Evolutionary conservation across 1,140 invertebrate species (phyloP), one percentile per base, ranked within the genome.

Genomic region (Trachymyrmex cornetzi): DNA sequence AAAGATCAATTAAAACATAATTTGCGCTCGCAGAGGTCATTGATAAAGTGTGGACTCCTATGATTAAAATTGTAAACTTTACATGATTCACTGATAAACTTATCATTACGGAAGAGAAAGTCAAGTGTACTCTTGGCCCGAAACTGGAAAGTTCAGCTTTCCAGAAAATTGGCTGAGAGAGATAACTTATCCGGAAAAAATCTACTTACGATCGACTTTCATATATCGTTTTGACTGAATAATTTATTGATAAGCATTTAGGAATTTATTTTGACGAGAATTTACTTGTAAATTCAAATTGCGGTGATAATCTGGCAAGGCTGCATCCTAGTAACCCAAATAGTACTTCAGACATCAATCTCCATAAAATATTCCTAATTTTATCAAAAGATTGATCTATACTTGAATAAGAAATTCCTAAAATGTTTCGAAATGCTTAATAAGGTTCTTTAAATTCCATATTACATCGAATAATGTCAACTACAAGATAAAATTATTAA

Each of bases 351-450:
- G 24, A 48, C 66, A 64, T 66, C 61, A 61, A 79, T 79, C 27
- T 19, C 19, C 19, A 34, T 79, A 16, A 79, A 66, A 79, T 66
- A 27, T 50, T 66, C 61, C 44, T 79, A 79, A 66, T 53, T 79
- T 79, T 44, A 61, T 34, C 24, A 0, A 19, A 0, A 19, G 59
- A 79, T 79, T 24, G 77, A 79, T 22, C 44, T 24, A 38, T 16
- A 2, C 59, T 64, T 79, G 24, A 48, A 34, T 64, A 48, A 24
- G 2, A 38, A 2, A 75, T 75, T 30, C 3, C 2, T 77, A 14
- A 74, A 74, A 57, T 16, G 1, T 3, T 74, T 24, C 3, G 22
- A 24, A 44, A 77, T 77, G 3, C 16, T 77, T 61, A 48, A 69
- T 16, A 44, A 22, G 22, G 7, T 74, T 14, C 50, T 38, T 66